Percentiles rank a stretch among this genome's conserved stretches.
Conservation (phyloP, 2,113 vertebrate species). For the Laticauda colubrina region DNA sequence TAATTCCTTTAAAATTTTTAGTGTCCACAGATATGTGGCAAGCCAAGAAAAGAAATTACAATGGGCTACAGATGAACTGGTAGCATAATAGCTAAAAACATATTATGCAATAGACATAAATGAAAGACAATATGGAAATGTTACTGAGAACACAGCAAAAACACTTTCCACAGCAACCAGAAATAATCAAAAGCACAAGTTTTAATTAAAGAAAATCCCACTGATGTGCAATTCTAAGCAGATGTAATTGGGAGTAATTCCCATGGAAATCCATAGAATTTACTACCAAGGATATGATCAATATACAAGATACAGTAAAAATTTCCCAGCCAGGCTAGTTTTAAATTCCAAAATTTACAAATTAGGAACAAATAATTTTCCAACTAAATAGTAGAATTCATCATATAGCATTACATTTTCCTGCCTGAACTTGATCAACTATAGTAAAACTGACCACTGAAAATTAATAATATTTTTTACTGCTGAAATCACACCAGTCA, state of each 20-base stretch:
- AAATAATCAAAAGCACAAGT: slow-evolving; percentile 3
- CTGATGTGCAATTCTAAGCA: background rate
- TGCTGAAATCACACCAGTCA: background rate
- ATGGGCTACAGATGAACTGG: background rate
- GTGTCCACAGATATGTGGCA: background rate
- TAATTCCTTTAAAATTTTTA: background rate
- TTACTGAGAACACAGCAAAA: slow-evolving; percentile 20
- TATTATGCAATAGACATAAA: background rate
- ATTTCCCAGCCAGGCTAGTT: slow-evolving; percentile 37
- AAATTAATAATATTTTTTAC: background rate
- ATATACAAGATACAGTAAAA: background rate
- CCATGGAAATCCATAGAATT: background rate
- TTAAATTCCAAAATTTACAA: slow-evolving; percentile 25
- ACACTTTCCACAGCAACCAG: background rate
- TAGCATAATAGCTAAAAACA: background rate
- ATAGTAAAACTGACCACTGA: background rate
- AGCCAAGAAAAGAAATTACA: background rate
- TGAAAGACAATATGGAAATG: background rate
- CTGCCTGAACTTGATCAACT: slow-evolving; percentile 52
- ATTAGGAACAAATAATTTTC: background rate
- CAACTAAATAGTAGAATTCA: slow-evolving; percentile 37
- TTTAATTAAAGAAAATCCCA: background rate
- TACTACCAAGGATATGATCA: background rate
- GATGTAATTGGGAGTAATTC: background rate
- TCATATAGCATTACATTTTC: slow-evolving; percentile 42